Evolutionary conservation across 2,113 vertebrate species (phyloP).

Genomic region (Ellobius talpinus): DNA sequence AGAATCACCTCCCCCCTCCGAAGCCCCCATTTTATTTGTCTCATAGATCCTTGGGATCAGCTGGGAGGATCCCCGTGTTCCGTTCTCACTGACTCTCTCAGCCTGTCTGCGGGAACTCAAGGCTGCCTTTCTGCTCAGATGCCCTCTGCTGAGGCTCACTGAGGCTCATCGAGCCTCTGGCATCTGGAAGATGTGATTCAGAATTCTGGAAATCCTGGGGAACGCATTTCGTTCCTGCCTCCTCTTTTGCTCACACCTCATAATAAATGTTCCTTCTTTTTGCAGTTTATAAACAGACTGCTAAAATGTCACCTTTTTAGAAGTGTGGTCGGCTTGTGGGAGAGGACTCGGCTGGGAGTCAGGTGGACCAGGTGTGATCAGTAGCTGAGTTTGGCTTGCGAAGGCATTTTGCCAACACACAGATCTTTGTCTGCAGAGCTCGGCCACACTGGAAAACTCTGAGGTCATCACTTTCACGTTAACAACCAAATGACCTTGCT

Average conservation of each 20-base stretch:
- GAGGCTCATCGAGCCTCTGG: background rate
- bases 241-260: constrained; percentile 64
- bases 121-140: background rate
- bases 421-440: background rate
- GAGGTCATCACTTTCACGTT: background rate
- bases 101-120: background rate
- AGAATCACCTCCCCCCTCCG: background rate
- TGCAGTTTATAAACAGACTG: constrained; percentile 80
- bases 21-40: background rate
- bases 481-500: background rate
- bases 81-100: background rate
- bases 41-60: background rate
- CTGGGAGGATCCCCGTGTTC: background rate
- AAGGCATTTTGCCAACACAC: background rate
- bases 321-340: constrained; percentile 50
- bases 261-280: constrained; percentile 67
- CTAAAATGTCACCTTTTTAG: constrained; percentile 70
- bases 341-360: background rate
- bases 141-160: background rate
- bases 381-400: background rate
- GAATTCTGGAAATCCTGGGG: background rate
- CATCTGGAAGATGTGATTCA: background rate
- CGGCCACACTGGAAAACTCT: background rate
- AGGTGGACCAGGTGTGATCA: background rate
- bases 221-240: background rate